Conservation (phyloP, 2,113 vertebrate genomes). For the Tachuris rubrigastra region DNA sequence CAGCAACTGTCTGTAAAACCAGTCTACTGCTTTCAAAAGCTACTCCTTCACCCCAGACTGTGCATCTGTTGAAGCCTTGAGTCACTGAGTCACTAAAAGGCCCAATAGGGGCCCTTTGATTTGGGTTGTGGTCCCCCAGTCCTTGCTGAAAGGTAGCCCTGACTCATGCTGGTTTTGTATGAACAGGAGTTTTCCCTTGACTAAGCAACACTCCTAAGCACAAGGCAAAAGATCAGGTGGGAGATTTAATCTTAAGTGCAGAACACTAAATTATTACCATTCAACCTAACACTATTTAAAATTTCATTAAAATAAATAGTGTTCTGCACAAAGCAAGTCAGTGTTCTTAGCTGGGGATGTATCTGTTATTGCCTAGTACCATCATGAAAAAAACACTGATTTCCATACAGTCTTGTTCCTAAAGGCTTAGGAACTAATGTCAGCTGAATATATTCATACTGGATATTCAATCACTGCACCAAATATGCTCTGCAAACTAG, state of each 20-base stretch:
- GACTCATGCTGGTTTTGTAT: accelerated
- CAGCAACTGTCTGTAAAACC: neutral
- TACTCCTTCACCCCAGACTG: neutral
- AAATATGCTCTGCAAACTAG: neutral
- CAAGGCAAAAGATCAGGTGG: neutral
- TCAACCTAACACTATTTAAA: neutral
- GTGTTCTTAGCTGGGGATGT: neutral
- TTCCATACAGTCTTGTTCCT: neutral
- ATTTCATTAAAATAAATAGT: neutral
- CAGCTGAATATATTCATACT: neutral
- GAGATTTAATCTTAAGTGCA: neutral
- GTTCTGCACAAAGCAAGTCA: neutral
- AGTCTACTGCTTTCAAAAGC: neutral
- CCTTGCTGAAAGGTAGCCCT: neutral
- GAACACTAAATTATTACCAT: neutral
- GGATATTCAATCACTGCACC: neutral
- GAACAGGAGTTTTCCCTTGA: neutral
- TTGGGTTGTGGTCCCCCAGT: neutral
- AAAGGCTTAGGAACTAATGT: neutral
- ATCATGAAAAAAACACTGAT: neutral
- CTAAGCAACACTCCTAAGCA: neutral
- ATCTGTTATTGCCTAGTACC: neutral
- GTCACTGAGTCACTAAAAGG: neutral
- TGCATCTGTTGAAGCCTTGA: neutral
- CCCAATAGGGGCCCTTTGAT: neutral